A percentile compares a stretch with the other conserved stretches of the same genome.
These are phyloP conservation scores for Drosophila antonietae DNA, from an alignment of 2,888 invertebrate genomes.

Conservation along the genomic window DNA sequence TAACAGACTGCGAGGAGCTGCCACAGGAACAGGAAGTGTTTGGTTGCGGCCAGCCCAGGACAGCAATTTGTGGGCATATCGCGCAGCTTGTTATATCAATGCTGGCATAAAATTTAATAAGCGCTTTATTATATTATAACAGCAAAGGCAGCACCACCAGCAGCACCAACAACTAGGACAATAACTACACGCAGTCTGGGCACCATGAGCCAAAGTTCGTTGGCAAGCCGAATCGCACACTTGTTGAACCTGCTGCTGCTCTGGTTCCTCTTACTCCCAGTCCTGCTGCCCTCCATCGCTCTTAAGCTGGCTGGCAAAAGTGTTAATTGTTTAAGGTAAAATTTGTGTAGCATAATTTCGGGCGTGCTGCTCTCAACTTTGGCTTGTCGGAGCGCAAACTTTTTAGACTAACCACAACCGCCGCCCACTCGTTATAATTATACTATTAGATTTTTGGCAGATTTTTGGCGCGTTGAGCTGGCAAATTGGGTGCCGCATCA, in stretches of 20 bases:
- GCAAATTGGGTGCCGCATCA: slow-evolving; percentile 48
- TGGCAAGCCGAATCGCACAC: slow-evolving; percentile 43
- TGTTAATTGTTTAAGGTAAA: slow-evolving; percentile 66
- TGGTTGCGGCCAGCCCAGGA: slow-evolving; percentile 57
- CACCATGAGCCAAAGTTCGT: slow-evolving; percentile 52
- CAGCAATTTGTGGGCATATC: slow-evolving; percentile 67
- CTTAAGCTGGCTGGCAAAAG: slow-evolving; percentile 31
- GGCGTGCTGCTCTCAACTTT: slow-evolving; percentile 44
- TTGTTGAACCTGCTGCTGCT: slow-evolving; percentile 42
- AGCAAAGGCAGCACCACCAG: slow-evolving; percentile 30
- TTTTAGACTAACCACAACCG: not conserved
- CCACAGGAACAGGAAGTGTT: slow-evolving; percentile 49
- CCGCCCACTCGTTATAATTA: slow-evolving; percentile 39
- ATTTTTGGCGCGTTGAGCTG: slow-evolving; percentile 50
- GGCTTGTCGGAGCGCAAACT: slow-evolving; percentile 29
- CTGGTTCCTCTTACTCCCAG: not conserved
- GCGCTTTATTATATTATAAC: slow-evolving; percentile 74
- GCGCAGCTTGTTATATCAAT: slow-evolving; percentile 55
- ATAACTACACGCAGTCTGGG: slow-evolving; percentile 1
- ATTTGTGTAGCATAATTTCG: slow-evolving; percentile 51
- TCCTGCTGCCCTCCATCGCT: not conserved
- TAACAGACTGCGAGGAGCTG: not conserved
- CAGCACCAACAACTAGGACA: slow-evolving; percentile 30
- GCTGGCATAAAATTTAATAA: slow-evolving; percentile 69
- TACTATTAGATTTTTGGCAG: slow-evolving; percentile 47